Evolutionary conservation across 2,888 invertebrate species (phyloP).

Genomic region (Coecobrya sp.): DNA sequence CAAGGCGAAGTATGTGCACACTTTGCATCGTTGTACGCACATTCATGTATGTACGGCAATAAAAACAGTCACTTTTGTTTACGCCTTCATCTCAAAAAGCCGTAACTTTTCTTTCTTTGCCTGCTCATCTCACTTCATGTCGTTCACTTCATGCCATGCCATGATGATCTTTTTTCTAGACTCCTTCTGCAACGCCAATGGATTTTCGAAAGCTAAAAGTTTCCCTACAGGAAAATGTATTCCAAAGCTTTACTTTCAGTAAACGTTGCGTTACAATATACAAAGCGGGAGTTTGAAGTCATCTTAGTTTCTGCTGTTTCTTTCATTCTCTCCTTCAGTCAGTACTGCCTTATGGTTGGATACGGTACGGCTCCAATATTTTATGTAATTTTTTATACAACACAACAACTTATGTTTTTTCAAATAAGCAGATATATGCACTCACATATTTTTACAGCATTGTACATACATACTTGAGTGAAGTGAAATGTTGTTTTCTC

Average conservation of each 20-base stretch:
- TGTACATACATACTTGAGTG: constrained; percentile 20
- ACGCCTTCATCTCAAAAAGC: constrained; percentile 62
- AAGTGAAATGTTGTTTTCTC: constrained; percentile 47
- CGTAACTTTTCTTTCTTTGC: constrained; percentile 56
- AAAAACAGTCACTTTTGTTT: constrained; percentile 54
- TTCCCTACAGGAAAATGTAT: constrained; percentile 1
- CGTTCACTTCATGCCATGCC: neutral
- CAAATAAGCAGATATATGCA: neutral
- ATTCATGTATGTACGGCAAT: constrained; percentile 40
- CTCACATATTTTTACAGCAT: constrained; percentile 21
- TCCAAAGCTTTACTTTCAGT: neutral
- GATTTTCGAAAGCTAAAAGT: neutral
- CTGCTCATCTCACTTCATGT: neutral
- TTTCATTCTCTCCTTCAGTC: neutral
- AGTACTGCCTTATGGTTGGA: neutral
- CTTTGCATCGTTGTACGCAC: neutral
- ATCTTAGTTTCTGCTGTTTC: neutral
- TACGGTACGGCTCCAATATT: neutral
- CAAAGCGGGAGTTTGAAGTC: neutral
- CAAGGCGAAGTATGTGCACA: neutral
- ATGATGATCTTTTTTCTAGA: neutral
- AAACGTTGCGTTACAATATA: neutral
- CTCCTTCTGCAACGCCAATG: neutral
- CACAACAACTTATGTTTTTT: neutral
- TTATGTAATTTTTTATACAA: neutral